These are phyloP conservation scores for Irena cyanogastra DNA, from an alignment of 2,113 vertebrate genomes.

Conservation along the genomic window DNA sequence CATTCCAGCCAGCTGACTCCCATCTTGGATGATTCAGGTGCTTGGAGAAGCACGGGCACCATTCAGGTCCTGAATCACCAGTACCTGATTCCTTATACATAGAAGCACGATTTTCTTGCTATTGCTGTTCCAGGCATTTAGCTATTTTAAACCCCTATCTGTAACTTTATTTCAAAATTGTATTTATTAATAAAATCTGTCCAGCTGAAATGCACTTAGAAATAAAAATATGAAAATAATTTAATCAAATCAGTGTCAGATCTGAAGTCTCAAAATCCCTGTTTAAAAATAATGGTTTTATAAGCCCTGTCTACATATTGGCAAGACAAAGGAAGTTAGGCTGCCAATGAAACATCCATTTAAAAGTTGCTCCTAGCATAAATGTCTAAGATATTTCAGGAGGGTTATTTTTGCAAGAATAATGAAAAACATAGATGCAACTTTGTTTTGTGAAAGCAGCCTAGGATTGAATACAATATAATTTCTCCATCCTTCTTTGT, in stretches of 20 bases:
- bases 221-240: neutral
- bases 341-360: neutral
- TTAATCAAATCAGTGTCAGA: neutral
- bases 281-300: neutral
- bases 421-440: neutral
- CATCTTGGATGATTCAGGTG: fast-evolving
- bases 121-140: neutral
- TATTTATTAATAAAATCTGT: neutral
- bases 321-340: neutral
- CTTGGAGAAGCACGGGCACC: neutral
- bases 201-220: neutral
- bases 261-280: neutral
- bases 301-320: neutral
- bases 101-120: neutral
- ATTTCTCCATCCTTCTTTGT: neutral
- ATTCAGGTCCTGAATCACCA: neutral
- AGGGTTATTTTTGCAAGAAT: neutral
- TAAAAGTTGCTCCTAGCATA: neutral
- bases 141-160: neutral
- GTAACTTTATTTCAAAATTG: neutral
- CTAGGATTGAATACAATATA: neutral
- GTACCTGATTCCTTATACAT: neutral
- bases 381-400: neutral
- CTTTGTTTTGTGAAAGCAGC: neutral
- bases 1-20: neutral